These are phyloP conservation scores for Hypotaenidia okinawae DNA, from an alignment of 2,797 vertebrate genomes.

Conservation along the genomic window DNA sequence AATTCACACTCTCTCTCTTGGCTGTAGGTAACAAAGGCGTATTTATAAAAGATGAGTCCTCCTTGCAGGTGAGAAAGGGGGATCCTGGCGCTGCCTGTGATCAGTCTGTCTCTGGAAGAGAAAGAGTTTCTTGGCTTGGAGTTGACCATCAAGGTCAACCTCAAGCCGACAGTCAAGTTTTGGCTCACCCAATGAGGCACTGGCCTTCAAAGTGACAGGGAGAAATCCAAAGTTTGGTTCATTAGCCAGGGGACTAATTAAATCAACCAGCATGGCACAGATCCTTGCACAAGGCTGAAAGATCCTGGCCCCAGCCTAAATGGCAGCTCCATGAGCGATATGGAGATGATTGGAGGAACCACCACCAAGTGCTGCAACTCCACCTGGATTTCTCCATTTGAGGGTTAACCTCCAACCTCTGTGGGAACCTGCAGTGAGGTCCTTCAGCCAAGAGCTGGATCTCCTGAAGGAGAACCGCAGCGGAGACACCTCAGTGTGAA, in stretches of 20 bases:
- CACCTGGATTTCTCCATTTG: neutral
- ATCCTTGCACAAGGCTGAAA: neutral
- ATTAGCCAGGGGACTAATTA: neutral
- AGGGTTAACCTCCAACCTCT: neutral
- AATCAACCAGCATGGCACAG: neutral
- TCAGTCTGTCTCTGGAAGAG: neutral
- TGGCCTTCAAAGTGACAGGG: neutral
- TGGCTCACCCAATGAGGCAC: neutral
- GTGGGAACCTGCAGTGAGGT: neutral
- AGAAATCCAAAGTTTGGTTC: neutral
- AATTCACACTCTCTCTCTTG: rapidly evolving
- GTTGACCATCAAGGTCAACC: neutral
- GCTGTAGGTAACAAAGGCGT: rapidly evolving
- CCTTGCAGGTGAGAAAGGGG: neutral
- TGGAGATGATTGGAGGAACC: neutral
- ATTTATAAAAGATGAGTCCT: neutral
- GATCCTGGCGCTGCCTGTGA: neutral
- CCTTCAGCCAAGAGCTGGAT: neutral
- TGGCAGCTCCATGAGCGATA: rapidly evolving
- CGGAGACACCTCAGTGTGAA: neutral
- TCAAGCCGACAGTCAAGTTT: no score
- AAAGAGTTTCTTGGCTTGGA: neutral
- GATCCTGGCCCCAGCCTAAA: no score
- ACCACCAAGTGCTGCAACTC: neutral
- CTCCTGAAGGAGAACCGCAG: neutral